Percentiles rank a stretch among this genome's conserved stretches.
Conservation (phyloP, 1,140 invertebrate species). For the Maniola jurtina region DNA sequence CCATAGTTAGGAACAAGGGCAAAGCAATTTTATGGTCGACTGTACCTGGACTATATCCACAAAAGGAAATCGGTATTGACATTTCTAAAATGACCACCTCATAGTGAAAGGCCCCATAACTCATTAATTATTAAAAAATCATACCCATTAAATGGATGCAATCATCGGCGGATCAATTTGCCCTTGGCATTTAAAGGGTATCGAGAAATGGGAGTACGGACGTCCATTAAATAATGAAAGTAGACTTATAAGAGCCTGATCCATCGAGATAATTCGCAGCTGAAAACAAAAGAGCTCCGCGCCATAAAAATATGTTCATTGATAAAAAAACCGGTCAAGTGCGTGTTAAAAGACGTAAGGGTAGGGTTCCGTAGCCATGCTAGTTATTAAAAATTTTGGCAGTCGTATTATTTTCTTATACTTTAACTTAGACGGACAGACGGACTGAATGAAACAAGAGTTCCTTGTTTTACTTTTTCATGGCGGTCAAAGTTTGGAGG, state of each 20-base stretch:
- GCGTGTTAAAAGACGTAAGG: too few species aligned
- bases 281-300: background rate
- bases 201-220: constrained; percentile 25
- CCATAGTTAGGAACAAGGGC: too few species aligned
- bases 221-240: constrained; percentile 34
- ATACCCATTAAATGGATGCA: constrained; percentile 23
- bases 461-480: too few species aligned
- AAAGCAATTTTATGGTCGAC: too few species aligned
- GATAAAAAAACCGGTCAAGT: too few species aligned
- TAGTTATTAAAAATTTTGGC: too few species aligned
- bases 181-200: constrained; percentile 38
- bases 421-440: too few species aligned
- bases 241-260: constrained; percentile 26
- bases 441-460: too few species aligned
- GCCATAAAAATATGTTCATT: background rate
- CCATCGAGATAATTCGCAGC: constrained; percentile 18
- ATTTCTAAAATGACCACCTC: constrained; percentile 2
- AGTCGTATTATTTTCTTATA: too few species aligned
- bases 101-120: constrained; percentile 12
- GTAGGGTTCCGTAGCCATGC: too few species aligned
- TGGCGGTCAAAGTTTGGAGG: too few species aligned
- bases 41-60: too few species aligned
- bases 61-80: background rate
- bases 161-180: constrained; percentile 18
- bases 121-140: constrained; percentile 22